Base-by-base conservation (phyloP, 2,797 vertebrate genomes). In the Sternarchorhynchus goeldii region DNA sequence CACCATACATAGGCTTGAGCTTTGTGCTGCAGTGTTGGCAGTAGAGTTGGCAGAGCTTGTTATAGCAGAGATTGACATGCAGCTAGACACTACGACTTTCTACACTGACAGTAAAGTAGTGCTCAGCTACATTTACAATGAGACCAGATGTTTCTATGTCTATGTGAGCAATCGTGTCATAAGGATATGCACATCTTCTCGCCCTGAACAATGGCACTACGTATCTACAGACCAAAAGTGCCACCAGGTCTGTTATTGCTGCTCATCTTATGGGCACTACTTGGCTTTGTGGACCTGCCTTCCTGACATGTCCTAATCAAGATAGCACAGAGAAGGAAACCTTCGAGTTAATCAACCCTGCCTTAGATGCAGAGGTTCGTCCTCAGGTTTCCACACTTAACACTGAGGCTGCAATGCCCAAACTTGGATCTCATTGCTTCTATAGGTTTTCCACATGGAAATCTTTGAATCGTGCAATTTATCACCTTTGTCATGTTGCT, bases 21-120 rank as follows among this genome's bases (percentile, higher is more conserved):
- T 81, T 4, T 83, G 82, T 31, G 68, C 66, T 17, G 77, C 58
- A 0, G 76, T 86, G 12, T 41, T 81, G 5, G 78, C 78, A 10
- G 66, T 83, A 0, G 77, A 85, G 32, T n/a, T 80, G 39, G 83
- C 73, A 25, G 78, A 86, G n/a, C 16, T 81, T 0, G n/a, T 83
- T 6, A 64, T 59, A 6, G 12, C 50, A 21, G 50, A 85, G 39
- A 36, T 73, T 17, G 68, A 80, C 73, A 20, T 80, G 7, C 17
- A 20, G 29, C 12, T 83, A 0, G 8, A 81, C 58, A 50, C 60
- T 1, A 18, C 12, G 41, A 79, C 67, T 4, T 81, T 18, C 70
- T 64, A 68, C 17, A 56, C 74, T n/a, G 78, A 82, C 36, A 82
- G 81, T n/a, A 85, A 78, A 4, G 67, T 81, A 3, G 78, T 80